Evolutionary conservation across 53 echinoderm and acorn worm genomes (phyloP).

Genomic region (Echinarachnius parma): DNA sequence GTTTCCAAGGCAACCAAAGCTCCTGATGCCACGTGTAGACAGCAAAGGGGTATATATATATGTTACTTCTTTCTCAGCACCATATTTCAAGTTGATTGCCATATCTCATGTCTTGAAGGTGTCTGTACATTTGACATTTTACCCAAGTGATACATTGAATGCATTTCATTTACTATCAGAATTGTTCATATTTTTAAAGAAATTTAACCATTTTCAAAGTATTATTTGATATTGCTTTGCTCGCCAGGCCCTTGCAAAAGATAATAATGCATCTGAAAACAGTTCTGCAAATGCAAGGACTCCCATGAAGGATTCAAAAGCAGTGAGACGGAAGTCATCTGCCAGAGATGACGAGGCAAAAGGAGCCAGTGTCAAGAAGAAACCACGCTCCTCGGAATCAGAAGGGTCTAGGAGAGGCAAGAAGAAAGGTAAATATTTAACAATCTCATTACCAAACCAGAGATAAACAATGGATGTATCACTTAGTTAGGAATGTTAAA

Average conservation of each 20-base stretch:
- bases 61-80: no score
- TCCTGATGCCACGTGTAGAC: conserved; percentile 18
- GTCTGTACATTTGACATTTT: no score
- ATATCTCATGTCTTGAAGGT: no score
- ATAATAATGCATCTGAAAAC: background rate
- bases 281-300: conserved; percentile 10
- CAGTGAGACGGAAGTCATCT: conserved; percentile 34
- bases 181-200: no score
- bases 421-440: conserved; percentile 37
- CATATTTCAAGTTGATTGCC: background rate
- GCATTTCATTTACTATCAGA: no score
- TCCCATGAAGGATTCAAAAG: background rate
- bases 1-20: background rate
- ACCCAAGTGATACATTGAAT: no score
- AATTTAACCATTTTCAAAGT: no score
- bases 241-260: background rate
- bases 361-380: conserved; percentile 44
- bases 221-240: no score
- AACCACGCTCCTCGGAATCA: conserved; percentile 25
- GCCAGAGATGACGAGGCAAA: conserved; percentile 45
- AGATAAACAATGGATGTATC: no score
- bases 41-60: conserved; percentile 29
- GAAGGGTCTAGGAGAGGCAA: conserved; percentile 37
- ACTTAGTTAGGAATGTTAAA: no score
- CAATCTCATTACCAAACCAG: no score